phyloP scores from a whole-genome alignment of 1,140 invertebrate species.

The Drosophila littoralis region DNA sequence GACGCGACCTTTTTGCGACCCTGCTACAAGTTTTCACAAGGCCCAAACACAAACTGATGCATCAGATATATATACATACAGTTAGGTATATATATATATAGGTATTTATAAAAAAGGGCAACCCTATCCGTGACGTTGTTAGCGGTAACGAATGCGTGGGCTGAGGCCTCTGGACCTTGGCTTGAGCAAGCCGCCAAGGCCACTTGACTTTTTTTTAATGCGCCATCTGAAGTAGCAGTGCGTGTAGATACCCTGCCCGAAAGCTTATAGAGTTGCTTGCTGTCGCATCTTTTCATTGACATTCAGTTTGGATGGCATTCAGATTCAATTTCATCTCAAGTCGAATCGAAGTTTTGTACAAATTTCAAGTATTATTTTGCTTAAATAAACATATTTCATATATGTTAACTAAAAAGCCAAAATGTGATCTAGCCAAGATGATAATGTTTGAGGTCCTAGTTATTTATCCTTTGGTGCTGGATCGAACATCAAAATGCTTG shows the following conservation, averaged over 20 bases:
- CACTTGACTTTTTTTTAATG: slow-evolving; percentile 31
- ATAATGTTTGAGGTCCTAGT: too few relatives aligned
- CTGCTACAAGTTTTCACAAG: slow-evolving; percentile 1
- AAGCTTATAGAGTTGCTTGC: not conserved
- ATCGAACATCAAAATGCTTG: too few relatives aligned
- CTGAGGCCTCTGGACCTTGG: not conserved
- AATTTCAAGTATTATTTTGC: too few relatives aligned
- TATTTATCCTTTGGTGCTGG: too few relatives aligned
- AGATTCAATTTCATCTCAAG: too few relatives aligned
- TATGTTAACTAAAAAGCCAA: too few relatives aligned
- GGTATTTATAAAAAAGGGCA: slow-evolving; percentile 25
- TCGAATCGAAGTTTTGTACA: too few relatives aligned
- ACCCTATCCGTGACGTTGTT: slow-evolving; percentile 62
- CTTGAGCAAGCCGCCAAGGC: slow-evolving; percentile 13
- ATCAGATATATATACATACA: slow-evolving; percentile 4
- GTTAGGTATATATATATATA: not conserved
- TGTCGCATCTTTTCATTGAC: not conserved
- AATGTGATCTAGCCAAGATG: too few relatives aligned
- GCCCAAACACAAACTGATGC: slow-evolving; percentile 16
- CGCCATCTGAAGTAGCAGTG: slow-evolving; percentile 2
- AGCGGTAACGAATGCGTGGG: slow-evolving; percentile 54
- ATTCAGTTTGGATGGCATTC: too few relatives aligned
- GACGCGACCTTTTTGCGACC: slow-evolving; percentile 43
- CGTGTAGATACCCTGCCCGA: not conserved
- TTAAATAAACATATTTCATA: too few relatives aligned